Percentiles rank a stretch among this genome's conserved stretches.
phyloP scores from a whole-genome alignment of 2,888 invertebrate genomes.

The Leptopilina myrica region DNA sequence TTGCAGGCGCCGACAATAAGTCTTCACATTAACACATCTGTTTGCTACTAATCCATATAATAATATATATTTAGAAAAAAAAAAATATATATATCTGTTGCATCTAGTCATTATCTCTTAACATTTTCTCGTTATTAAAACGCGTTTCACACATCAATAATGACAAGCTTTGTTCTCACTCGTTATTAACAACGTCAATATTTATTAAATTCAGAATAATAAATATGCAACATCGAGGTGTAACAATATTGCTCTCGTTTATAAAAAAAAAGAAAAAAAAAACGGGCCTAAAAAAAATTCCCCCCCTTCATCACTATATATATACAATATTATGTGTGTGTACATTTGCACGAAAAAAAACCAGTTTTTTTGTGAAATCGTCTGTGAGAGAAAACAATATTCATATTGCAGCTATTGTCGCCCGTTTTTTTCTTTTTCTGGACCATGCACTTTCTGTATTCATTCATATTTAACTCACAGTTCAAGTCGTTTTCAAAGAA shows the following conservation, averaged over 20 bases:
- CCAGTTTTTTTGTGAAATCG: slow-evolving; percentile 44
- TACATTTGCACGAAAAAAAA: slow-evolving; percentile 61
- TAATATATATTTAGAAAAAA: too few species aligned
- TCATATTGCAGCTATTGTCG: slow-evolving; percentile 10
- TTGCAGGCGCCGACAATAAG: slow-evolving; percentile 78
- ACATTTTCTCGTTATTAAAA: slow-evolving; percentile 51
- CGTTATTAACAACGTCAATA: slow-evolving; percentile 51
- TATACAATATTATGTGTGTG: slow-evolving; percentile 10
- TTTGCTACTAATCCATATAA: slow-evolving; percentile 70
- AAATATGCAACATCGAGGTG: slow-evolving; percentile 55
- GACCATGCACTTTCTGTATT: background rate
- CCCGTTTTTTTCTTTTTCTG: slow-evolving; percentile 23
- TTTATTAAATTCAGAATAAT: slow-evolving; percentile 45
- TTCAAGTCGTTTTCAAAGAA: slow-evolving; percentile 1
- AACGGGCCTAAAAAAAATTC: slow-evolving; percentile 16
- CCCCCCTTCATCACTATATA: background rate
- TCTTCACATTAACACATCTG: slow-evolving; percentile 76
- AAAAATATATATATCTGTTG: slow-evolving; percentile 61
- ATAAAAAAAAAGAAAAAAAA: slow-evolving; percentile 35
- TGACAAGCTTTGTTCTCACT: slow-evolving; percentile 57
- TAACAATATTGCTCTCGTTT: background rate
- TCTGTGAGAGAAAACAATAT: background rate
- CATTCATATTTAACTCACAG: slow-evolving; percentile 8
- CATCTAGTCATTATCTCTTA: slow-evolving; percentile 66
- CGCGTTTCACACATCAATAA: slow-evolving; percentile 54